Base-by-base conservation (phyloP, 2,888 invertebrate genomes). In the Pachymerium ferrugineum region DNA sequence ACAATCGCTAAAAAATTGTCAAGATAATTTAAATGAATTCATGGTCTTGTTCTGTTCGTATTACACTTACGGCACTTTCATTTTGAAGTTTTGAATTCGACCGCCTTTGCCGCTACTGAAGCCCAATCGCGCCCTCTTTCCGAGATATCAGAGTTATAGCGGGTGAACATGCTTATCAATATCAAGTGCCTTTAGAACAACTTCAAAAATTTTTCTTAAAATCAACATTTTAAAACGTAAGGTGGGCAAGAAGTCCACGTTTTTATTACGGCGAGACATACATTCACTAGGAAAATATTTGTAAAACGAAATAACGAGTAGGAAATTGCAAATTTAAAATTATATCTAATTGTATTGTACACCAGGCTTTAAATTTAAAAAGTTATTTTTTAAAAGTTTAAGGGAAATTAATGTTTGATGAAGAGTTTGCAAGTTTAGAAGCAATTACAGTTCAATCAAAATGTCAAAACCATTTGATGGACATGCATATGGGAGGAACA, bases 181-280 rank as follows among this genome's bases (percentile, higher is more conserved):
- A n/a, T 12, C 6, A 19, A 68, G 19, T 68, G 68, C 5, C 19
- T 28, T 10, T 84, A 81, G 83, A 84, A 74, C 78, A 78, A 12
- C 74, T 80, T 10, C 76, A 85, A n/a, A 83, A 82, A 76, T 77
- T 77, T 74, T 81, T 19, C 78, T 85, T 16, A 79, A 79, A 2
- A 80, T 80, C 10, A 76, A 75, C n/a, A 75, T 74, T 6, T 77
- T 85, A 30, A 81, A 81, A 71, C 76, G 78, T 35, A 81, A 81
- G 30, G 85, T 85, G 2, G 76, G 79, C 80, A 38, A 84, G 84
- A 1, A 84, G 85, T 30, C 86, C 86, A 0, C 86, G 86, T 78
- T 86, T 87, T 75, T 86, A 82, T 78, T 79, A 83, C 72, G 86
- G 86, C 1, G 79, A 82, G 72, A 82, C 81, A 1, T 87, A 83